Evolutionary conservation across 2,113 vertebrate genomes (phyloP).

Genomic region (Ariopsis seemanni): DNA sequence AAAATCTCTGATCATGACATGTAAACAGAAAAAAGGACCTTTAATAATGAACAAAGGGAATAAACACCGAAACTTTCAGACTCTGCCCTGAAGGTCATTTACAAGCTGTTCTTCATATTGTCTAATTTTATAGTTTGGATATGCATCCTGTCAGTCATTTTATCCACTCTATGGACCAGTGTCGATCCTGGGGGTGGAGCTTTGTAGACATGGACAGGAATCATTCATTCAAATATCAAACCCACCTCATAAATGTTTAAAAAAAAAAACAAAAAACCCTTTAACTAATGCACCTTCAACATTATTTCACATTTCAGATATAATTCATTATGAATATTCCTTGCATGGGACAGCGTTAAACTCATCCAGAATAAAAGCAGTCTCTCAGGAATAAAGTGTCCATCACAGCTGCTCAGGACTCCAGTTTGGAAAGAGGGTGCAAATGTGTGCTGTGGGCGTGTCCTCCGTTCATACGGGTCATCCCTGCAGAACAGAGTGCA

Average conservation of each 20-base stretch:
- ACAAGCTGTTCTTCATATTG: not conserved
- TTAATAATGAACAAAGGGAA: not conserved
- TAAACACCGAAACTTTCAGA: not conserved
- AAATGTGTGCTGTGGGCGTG: not conserved
- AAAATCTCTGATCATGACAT: not conserved
- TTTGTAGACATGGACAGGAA: too few relatives aligned
- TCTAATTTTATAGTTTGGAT: not conserved
- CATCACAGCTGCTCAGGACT: not conserved
- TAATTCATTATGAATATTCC: not conserved
- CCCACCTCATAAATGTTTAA: too few relatives aligned
- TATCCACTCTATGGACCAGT: too few relatives aligned
- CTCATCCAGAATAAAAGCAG: not conserved
- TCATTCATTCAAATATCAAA: too few relatives aligned
- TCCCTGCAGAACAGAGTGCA: not conserved
- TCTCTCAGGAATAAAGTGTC: too few relatives aligned
- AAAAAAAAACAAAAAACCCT: too few relatives aligned
- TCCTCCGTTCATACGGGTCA: not conserved
- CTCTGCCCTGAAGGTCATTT: not conserved
- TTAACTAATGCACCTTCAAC: too few relatives aligned
- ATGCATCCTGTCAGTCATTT: too few relatives aligned
- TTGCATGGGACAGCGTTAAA: not conserved
- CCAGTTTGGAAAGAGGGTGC: too few relatives aligned
- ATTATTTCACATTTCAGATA: too few relatives aligned
- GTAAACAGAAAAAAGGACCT: not conserved
- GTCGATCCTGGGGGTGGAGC: too few relatives aligned